A percentile compares a stretch with the other conserved stretches of the same genome.
Evolutionary conservation across 2,113 vertebrate genomes (phyloP).

Genomic region (Prunella fulvescens): DNA sequence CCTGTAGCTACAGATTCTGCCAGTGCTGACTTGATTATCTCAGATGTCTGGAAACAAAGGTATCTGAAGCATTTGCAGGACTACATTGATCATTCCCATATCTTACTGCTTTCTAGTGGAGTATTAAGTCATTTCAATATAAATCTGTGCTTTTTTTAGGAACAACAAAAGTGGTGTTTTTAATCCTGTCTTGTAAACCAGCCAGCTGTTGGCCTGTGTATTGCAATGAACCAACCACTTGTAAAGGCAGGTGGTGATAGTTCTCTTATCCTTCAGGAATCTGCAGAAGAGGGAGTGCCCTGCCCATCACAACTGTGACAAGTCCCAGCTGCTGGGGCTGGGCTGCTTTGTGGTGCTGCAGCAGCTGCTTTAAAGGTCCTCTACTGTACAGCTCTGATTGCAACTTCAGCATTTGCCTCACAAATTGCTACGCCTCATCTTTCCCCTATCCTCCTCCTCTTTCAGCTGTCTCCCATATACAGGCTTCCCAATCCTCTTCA

Average conservation of each 20-base stretch:
- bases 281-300: not conserved
- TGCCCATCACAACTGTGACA: not conserved
- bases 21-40: not conserved
- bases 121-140: not conserved
- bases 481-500: not conserved
- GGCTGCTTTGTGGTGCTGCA: not conserved
- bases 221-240: not conserved
- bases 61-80: not conserved
- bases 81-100: not conserved
- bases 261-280: not conserved
- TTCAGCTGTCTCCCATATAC: not conserved
- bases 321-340: not conserved
- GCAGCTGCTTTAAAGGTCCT: not conserved
- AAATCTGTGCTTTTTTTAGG: not conserved
- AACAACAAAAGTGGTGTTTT: accelerated
- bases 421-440: not conserved
- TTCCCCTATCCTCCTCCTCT: not conserved
- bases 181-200: not conserved
- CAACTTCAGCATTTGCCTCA: not conserved
- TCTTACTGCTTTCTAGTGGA: not conserved
- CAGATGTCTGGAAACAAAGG: not conserved
- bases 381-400: not conserved
- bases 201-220: not conserved
- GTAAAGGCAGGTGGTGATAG: not conserved
- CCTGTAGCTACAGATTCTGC: not conserved